These are phyloP conservation scores for Catagonus wagneri DNA, from an alignment of 2,113 vertebrate genomes.

Conservation along the genomic window DNA sequence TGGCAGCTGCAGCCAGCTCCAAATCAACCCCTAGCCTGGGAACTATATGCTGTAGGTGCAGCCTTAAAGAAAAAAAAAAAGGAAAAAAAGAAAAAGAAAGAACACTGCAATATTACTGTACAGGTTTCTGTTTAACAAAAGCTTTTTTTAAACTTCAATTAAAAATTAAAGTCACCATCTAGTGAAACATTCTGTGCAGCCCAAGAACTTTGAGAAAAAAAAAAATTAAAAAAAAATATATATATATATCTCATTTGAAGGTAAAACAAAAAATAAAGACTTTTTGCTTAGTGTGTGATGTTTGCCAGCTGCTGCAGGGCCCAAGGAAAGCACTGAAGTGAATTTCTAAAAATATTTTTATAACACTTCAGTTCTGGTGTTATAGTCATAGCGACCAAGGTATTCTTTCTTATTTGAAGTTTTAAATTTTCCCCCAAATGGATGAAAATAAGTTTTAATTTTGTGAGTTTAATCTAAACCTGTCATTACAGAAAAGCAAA, in stretches of 20 bases:
- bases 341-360: constrained; percentile 22
- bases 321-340: constrained; percentile 50
- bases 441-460: constrained; percentile 59
- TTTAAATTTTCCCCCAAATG: background rate
- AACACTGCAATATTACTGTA: constrained; percentile 5
- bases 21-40: too few relatives aligned
- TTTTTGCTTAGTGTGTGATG: constrained; percentile 24
- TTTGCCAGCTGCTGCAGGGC: background rate
- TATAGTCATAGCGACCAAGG: background rate
- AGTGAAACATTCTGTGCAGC: background rate
- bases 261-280: constrained; percentile 53
- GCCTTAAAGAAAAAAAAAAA: too few relatives aligned
- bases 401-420: constrained; percentile 28
- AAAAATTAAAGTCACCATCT: background rate
- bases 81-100: background rate
- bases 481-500: background rate
- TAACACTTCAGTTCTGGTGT: constrained; percentile 15
- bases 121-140: background rate
- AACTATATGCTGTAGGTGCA: too few relatives aligned
- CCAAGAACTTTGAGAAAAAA: constrained; percentile 57
- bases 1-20: too few relatives aligned
- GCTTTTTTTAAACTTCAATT: background rate
- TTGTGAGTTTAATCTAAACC: constrained; percentile 47
- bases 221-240: too few relatives aligned
- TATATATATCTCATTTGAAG: background rate